These are phyloP conservation scores for Eurystomus glaucurus DNA, from an alignment of 2,797 vertebrate species.

Conservation along the genomic window DNA sequence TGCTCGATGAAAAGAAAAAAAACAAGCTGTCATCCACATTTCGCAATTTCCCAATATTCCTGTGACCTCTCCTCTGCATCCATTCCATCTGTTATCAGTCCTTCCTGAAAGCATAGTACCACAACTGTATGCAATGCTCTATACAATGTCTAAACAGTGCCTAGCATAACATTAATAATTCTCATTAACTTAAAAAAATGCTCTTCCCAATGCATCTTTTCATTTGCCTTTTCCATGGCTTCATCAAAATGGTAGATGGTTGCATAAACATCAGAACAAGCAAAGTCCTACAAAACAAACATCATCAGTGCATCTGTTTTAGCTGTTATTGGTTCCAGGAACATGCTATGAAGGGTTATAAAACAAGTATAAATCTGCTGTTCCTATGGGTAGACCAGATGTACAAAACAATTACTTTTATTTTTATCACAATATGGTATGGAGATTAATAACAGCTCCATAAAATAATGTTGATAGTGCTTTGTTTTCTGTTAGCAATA, in stretches of 20 bases:
- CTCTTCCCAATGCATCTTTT: background rate
- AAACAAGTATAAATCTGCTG: background rate
- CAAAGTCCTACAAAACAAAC: background rate
- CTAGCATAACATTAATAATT: background rate
- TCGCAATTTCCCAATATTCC: background rate
- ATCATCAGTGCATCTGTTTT: background rate
- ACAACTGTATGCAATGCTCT: background rate
- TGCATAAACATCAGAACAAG: background rate
- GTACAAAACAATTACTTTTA: slow-evolving; percentile 54
- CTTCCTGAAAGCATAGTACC: background rate
- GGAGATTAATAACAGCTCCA: slow-evolving; percentile 61
- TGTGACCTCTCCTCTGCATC: background rate
- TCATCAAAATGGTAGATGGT: background rate
- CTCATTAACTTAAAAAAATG: background rate
- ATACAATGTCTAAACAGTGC: background rate
- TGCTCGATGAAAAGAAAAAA: background rate
- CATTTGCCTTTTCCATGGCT: background rate
- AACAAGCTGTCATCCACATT: background rate
- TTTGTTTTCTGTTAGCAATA: slow-evolving; percentile 2
- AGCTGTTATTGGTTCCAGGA: background rate
- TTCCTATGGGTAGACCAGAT: slow-evolving; percentile 23
- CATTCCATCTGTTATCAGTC: background rate
- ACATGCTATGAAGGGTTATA: background rate
- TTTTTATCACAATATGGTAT: slow-evolving; percentile 40
- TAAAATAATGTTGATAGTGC: slow-evolving; percentile 56